These are phyloP conservation scores for Nothocercus julius DNA, from an alignment of 2,113 vertebrate species.

Conservation along the genomic window DNA sequence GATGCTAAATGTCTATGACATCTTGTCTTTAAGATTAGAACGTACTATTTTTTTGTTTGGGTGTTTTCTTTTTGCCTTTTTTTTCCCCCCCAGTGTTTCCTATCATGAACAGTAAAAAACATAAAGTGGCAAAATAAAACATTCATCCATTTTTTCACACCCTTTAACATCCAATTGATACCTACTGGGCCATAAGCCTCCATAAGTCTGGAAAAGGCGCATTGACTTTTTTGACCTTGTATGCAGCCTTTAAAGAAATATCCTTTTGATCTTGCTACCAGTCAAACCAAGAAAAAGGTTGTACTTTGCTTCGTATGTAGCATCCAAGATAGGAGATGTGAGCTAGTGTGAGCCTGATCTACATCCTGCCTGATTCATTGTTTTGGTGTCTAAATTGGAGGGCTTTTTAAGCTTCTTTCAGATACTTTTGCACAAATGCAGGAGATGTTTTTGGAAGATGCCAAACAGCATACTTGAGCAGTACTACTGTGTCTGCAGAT, in stretches of 20 bases:
- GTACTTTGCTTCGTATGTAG: background rate
- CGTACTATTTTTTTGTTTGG: background rate
- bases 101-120: background rate
- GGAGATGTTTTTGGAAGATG: constrained; percentile 21
- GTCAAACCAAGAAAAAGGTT: background rate
- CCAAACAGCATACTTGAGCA: background rate
- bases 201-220: background rate
- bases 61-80: too few relatives aligned
- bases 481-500: background rate
- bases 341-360: background rate
- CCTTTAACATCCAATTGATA: background rate
- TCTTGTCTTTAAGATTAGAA: background rate
- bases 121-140: background rate
- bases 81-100: background rate
- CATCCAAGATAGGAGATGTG: background rate
- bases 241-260: background rate
- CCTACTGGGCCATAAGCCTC: background rate
- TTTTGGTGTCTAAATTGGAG: background rate
- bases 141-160: background rate
- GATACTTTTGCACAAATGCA: background rate
- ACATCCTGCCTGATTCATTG: background rate
- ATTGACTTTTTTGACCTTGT: background rate
- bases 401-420: background rate
- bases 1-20: background rate
- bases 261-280: background rate